phyloP scores from a whole-genome alignment of 2,113 vertebrate genomes.

The Buteo buteo region DNA sequence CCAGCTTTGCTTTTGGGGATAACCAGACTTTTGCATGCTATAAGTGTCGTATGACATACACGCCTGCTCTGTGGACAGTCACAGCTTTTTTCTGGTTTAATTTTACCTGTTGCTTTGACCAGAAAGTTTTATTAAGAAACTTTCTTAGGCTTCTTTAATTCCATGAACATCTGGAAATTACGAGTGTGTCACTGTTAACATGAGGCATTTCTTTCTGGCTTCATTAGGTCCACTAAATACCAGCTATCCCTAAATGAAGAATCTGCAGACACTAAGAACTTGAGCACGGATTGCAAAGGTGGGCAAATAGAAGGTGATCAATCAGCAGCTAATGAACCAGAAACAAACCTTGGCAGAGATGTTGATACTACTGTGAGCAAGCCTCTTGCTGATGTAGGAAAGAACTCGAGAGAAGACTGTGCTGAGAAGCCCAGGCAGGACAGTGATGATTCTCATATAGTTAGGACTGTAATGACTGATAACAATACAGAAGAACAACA shows the following conservation, averaged over 20 bases:
- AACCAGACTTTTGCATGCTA: neutral
- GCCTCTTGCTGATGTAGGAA: neutral
- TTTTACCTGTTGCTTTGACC: neutral
- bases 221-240: constrained; percentile 84
- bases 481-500: neutral
- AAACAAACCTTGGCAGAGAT: neutral
- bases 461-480: neutral
- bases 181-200: neutral
- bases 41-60: neutral
- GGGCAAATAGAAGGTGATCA: neutral
- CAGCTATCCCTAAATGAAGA: constrained; percentile 69
- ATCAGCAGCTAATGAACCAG: neutral
- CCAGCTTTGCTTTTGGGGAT: neutral
- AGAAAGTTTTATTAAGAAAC: neutral
- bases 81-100: neutral
- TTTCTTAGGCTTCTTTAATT: neutral
- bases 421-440: neutral
- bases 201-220: neutral
- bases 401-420: neutral
- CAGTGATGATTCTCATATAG: neutral
- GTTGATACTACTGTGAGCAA: neutral
- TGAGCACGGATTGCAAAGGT: neutral
- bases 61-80: neutral
- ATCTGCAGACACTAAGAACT: neutral
- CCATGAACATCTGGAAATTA: neutral